Evolutionary conservation across 1,140 invertebrate genomes (phyloP), one percentile per base, ranked within the genome.

Genomic region (Atta texana): DNA sequence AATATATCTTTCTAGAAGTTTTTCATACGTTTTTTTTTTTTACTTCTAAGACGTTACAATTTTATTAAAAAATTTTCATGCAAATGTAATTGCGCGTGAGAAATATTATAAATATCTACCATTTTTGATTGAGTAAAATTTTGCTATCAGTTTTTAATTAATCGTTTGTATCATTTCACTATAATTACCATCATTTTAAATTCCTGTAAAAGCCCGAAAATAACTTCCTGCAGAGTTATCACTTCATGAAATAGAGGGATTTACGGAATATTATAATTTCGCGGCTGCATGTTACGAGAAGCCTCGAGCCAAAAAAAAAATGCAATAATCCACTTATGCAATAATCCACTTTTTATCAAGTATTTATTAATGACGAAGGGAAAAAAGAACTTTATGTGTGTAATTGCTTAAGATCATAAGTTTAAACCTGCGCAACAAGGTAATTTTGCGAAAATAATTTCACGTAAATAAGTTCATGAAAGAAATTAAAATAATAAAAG

Each of bases 391-490:
- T 12, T 63, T 44, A 18, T 1, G 5, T 49, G 31, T 24, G 7
- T 77, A 24, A 24, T 59, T 16, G 34, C 74, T 44, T 3, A 7
- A 63, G 16, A 18, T 12, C 55, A 21, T 28, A 7, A 76, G n/a
- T 76, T 75, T 18, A 31, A 31, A n/a, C 24, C 8, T 12, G 34
- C 4, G 4, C 0, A 51, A 55, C 1, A 5, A 7, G 28, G 4
- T 59, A 59, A 39, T n/a, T 57, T 49, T 5, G 24, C 18, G 59
- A 10, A 7, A 6, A 31, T 51, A 63, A 77, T 51, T 66, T 21
- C 39, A 2, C 55, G n/a, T 16, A 57, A 8, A 55, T 68, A 59
- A 51, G 39, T 49, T 74, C 21, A 69, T 82, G n/a, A 39, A 72
- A 28, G 55, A 21, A 39, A 5, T 39, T 18, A 34, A 16, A 57